Evolutionary conservation across 2,113 vertebrate genomes (phyloP).

Genomic region (Etheostoma cragini): DNA sequence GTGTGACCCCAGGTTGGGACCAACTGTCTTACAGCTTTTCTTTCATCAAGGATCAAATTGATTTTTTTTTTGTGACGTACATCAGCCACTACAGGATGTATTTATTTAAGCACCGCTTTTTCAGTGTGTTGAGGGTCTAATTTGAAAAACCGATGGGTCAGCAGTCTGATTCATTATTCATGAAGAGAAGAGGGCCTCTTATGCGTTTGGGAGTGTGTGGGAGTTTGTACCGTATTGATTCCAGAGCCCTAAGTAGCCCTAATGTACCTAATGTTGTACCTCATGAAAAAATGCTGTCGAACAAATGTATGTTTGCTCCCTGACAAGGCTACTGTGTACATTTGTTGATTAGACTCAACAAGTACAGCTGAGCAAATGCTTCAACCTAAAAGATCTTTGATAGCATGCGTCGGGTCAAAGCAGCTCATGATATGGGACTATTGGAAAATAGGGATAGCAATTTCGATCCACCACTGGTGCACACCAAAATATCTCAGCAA

Average conservation of each 20-base stretch:
- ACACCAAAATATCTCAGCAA: background rate
- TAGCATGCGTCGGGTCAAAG: background rate
- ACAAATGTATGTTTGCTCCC: constrained; percentile 23
- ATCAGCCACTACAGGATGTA: background rate
- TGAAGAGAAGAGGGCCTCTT: constrained; percentile 28
- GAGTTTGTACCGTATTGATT: constrained; percentile 43
- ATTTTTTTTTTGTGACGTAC: background rate
- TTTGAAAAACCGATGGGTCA: constrained; percentile 57
- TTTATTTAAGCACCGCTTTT: constrained; percentile 13
- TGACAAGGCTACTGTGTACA: constrained; percentile 7
- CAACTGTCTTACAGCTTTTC: background rate
- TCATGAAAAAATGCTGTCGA: constrained; percentile 42
- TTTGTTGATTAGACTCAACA: constrained; percentile 27
- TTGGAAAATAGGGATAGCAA: background rate
- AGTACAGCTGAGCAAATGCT: background rate
- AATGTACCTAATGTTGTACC: constrained; percentile 48
- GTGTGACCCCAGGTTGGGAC: background rate
- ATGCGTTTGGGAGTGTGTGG: constrained; percentile 22
- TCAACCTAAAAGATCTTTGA: background rate
- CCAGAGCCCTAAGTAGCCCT: constrained; percentile 22
- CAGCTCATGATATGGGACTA: background rate
- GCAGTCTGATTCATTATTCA: constrained; percentile 70
- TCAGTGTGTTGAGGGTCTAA: constrained; percentile 12
- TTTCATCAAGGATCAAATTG: background rate
- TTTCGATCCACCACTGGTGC: background rate